Evolutionary conservation across 2,113 vertebrate species (phyloP).

Genomic region (Brachypodius melanocephalos): DNA sequence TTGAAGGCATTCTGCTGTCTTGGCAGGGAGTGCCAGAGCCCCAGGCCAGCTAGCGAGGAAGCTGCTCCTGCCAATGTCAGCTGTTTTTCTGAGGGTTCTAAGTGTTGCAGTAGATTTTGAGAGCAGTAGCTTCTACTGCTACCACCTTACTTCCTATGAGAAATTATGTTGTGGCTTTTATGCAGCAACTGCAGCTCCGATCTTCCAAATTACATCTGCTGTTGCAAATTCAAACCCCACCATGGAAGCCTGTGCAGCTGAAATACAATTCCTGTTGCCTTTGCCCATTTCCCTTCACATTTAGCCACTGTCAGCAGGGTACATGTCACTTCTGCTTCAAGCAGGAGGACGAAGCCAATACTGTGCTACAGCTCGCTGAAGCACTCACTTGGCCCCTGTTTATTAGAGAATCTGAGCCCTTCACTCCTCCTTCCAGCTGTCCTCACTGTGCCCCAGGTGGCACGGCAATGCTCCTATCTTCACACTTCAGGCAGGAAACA

Average conservation of each 20-base stretch:
- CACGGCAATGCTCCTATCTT: conserved; percentile 44
- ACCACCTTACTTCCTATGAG: not conserved
- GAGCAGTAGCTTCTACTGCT: not conserved
- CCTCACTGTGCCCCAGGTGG: conserved; percentile 57
- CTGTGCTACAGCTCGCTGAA: conserved; percentile 57
- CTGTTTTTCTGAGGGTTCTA: conserved; percentile 11
- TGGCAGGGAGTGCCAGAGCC: conserved; percentile 10
- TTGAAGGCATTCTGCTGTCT: conserved; percentile 52
- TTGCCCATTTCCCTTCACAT: not conserved
- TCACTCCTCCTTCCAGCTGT: conserved; percentile 59
- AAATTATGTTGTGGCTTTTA: not conserved
- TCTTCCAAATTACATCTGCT: not conserved
- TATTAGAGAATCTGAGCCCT: conserved; percentile 43
- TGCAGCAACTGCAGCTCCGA: not conserved
- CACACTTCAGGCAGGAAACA: conserved; percentile 62
- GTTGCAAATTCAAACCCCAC: not conserved
- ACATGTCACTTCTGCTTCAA: conserved; percentile 45
- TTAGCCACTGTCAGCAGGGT: conserved; percentile 47
- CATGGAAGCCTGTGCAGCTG: not conserved
- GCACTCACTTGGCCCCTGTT: conserved; percentile 57
- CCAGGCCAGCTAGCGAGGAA: conserved; percentile 14
- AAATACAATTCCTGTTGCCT: not conserved
- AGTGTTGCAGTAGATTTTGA: not conserved
- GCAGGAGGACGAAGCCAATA: conserved; percentile 37
- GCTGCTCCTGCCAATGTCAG: conserved; percentile 42